These are phyloP conservation scores for Pomacea maculata DNA, from an alignment of 1,140 invertebrate species.

Conservation along the genomic window DNA sequence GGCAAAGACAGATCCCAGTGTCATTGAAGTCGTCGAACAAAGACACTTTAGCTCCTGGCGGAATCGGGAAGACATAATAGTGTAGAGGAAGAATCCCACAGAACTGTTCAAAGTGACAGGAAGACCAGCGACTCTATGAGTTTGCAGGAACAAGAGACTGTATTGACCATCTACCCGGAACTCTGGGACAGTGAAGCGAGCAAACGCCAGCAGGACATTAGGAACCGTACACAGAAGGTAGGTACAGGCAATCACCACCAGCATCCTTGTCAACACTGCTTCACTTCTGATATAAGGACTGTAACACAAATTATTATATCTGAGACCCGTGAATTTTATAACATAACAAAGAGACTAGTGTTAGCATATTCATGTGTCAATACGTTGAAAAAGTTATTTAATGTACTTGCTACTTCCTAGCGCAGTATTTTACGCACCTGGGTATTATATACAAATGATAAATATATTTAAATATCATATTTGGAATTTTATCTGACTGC, in stretches of 20 bases:
- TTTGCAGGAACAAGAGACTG: neutral
- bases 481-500: too few relatives aligned
- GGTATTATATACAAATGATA: too few relatives aligned
- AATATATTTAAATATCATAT: too few relatives aligned
- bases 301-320: too few relatives aligned
- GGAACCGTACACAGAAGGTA: neutral
- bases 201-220: neutral
- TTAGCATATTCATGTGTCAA: too few relatives aligned
- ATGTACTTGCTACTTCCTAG: too few relatives aligned
- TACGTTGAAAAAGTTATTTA: too few relatives aligned
- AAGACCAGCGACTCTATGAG: neutral
- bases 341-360: too few relatives aligned
- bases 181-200: neutral
- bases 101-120: neutral
- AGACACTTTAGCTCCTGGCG: neutral
- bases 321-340: too few relatives aligned
- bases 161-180: neutral
- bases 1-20: too few relatives aligned
- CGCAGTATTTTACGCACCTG: too few relatives aligned
- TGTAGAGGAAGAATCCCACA: slow-evolving; percentile 21
- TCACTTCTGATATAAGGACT: neutral
- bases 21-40: too few relatives aligned
- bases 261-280: slow-evolving; percentile 8
- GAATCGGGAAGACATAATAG: slow-evolving; percentile 14
- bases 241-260: slow-evolving; percentile 9